These are phyloP conservation scores for Sorex araneus DNA, from an alignment of 2,113 vertebrate species.

Conservation along the genomic window DNA sequence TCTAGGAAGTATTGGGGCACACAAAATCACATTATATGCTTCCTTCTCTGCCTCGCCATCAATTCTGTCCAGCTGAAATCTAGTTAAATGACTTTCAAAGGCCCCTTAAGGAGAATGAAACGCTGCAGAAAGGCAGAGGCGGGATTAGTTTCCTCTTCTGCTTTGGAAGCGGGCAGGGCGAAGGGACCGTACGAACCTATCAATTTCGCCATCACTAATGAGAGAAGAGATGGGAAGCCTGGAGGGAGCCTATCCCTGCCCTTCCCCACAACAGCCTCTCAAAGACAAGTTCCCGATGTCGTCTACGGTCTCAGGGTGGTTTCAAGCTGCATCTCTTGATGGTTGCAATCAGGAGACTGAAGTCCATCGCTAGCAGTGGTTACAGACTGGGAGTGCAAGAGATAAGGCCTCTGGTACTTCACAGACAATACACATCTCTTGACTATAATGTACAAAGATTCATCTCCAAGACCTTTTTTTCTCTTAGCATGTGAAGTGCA, in stretches of 20 bases:
- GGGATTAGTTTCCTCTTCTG: background rate
- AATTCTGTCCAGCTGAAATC: slow-evolving; percentile 75
- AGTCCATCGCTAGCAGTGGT: background rate
- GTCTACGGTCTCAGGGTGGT: background rate
- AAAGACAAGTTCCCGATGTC: background rate
- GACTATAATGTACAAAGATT: background rate
- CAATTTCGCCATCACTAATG: background rate
- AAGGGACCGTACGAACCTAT: background rate
- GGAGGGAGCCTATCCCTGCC: background rate
- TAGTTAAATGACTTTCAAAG: slow-evolving; percentile 76
- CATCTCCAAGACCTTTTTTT: background rate
- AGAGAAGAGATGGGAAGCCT: background rate
- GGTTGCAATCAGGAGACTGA: background rate
- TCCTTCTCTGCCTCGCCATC: slow-evolving; percentile 73
- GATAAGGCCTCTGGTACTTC: slow-evolving; percentile 10
- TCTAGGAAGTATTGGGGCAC: slow-evolving; percentile 69
- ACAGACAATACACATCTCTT: background rate
- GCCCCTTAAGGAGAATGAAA: slow-evolving; percentile 68
- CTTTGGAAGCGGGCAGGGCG: background rate
- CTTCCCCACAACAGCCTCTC: background rate
- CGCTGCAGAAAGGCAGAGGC: slow-evolving; percentile 64
- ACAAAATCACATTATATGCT: slow-evolving; percentile 69
- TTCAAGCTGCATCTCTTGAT: too few species aligned
- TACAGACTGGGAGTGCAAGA: background rate
- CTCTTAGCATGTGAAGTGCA: background rate